These are phyloP conservation scores for Dendroctonus ponderosae DNA, from an alignment of 1,140 invertebrate species.

Conservation along the genomic window DNA sequence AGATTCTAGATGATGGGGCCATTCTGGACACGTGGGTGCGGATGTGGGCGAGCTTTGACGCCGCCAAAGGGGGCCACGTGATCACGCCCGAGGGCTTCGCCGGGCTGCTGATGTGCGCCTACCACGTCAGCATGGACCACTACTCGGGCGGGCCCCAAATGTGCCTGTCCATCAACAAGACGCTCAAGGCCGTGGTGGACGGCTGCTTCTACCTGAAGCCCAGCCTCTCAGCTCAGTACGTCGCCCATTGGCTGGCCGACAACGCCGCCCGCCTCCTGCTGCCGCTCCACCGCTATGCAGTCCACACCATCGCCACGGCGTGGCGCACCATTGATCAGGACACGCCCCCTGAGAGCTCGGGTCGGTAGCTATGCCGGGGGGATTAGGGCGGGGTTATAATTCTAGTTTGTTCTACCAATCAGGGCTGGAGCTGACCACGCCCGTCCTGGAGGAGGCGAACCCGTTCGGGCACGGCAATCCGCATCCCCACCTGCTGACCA, in stretches of 20 bases:
- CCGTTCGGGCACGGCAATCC: constrained; percentile 48
- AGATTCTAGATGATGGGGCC: constrained; percentile 48
- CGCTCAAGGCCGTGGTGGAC: constrained; percentile 66
- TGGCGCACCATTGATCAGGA: constrained; percentile 65
- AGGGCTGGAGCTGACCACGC: constrained; percentile 67
- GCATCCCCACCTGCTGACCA: constrained; percentile 58
- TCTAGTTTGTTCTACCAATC: neutral
- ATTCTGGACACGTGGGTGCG: constrained; percentile 43
- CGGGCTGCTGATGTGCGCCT: constrained; percentile 66
- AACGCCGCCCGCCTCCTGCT: constrained; percentile 73
- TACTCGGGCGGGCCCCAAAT: constrained; percentile 64
- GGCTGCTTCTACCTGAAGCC: constrained; percentile 80
- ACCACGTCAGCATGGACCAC: constrained; percentile 73
- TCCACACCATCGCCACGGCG: constrained; percentile 74
- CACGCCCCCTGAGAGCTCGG: constrained; percentile 54
- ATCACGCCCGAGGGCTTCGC: constrained; percentile 61
- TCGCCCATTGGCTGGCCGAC: constrained; percentile 75
- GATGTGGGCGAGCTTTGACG: constrained; percentile 52
- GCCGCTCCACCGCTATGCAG: constrained; percentile 70
- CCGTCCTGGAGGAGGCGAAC: constrained; percentile 65
- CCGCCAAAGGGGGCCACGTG: constrained; percentile 50
- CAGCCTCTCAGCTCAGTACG: constrained; percentile 68
- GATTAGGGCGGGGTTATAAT: neutral
- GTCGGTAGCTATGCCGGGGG: constrained; percentile 32
- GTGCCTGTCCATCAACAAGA: constrained; percentile 62